Base-by-base conservation (phyloP, 2,888 invertebrate genomes). In the Agonum fuliginosum region DNA sequence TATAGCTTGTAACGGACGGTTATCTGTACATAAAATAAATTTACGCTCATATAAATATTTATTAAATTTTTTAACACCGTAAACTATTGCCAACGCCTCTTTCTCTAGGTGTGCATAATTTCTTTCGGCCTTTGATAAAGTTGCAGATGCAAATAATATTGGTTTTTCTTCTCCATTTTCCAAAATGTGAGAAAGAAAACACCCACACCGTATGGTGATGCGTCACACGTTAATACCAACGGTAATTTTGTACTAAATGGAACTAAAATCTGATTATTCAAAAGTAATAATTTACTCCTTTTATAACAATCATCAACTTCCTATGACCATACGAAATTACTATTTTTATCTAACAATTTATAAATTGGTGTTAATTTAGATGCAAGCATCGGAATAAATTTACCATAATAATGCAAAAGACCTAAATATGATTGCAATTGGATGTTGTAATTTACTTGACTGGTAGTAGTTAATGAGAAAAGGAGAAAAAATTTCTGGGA, bases 1-100 rank as follows among this genome's bases (percentile, higher is more conserved):
- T 17, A 54, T 54, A 19, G 14, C 10, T 5, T 14, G 8, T 54
- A 54, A n/a, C 4, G 54, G 54, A 8, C 17, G 10, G 19, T 54
- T 10, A 54, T 54, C 54, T 8, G 54, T 54, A 17, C 20, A 54
- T 5, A 54, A 19, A 54, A 54, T 54, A 54, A 54, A 54, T 54
- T 54, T 54, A 54, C 19, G 3, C 4, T 19, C 54, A 54, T 19
- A 54, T 6, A 54, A 8, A 20, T 54, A 54, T 14, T 43, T 10
- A 43, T 43, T 10, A 43, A 43, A 43, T n/a, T 10, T 43, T 14
- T 43, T 43, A 12, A 54, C 10, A 17, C 54, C 54, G n/a, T 14
- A 54, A 54, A 17, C 10, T 19, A 54, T 17, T 19, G 17, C 20
- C n/a, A n/a, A n/a, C n/a, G n/a, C n/a, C 22, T 54, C 54, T 54